phyloP scores from a whole-genome alignment of 1,140 invertebrate genomes.

The Heliconius nattereri region DNA sequence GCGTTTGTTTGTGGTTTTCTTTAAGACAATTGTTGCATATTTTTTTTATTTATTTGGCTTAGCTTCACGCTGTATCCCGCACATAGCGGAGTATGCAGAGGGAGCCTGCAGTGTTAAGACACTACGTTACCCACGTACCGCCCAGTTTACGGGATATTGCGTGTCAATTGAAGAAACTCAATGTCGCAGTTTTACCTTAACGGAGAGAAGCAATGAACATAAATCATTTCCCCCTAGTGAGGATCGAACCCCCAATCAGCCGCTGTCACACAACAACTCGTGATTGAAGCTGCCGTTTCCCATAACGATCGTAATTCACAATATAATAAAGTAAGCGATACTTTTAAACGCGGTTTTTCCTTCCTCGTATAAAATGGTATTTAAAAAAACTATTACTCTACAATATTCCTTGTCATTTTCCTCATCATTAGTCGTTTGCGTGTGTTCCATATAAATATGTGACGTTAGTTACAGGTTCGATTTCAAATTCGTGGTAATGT shows the following conservation, averaged over 20 bases:
- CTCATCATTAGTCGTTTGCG: not conserved
- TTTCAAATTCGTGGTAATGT: not conserved
- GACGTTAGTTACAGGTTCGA: not conserved
- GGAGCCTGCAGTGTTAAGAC: not conserved
- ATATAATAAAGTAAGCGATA: not conserved
- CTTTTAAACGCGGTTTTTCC: not conserved
- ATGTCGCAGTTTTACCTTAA: too few species aligned
- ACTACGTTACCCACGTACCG: too few species aligned
- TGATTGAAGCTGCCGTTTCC: too few species aligned
- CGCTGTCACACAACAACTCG: not conserved
- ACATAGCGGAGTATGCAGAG: not conserved
- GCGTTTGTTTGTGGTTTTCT: not conserved
- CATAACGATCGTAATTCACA: not conserved
- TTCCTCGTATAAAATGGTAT: not conserved
- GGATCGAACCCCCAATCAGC: too few species aligned
- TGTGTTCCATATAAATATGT: not conserved
- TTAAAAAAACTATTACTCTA: not conserved
- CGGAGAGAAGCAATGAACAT: too few species aligned
- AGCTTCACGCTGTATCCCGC: constrained; percentile 1
- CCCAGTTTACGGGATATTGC: too few species aligned
- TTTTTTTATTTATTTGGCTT: not conserved
- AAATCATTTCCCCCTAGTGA: too few species aligned
- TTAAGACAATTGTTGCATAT: not conserved
- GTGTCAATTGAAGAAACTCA: too few species aligned
- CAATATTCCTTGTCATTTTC: not conserved